A percentile compares a stretch with the other conserved stretches of the same genome.
These are phyloP conservation scores for Blera fallax DNA, from an alignment of 2,888 invertebrate species.

Conservation along the genomic window DNA sequence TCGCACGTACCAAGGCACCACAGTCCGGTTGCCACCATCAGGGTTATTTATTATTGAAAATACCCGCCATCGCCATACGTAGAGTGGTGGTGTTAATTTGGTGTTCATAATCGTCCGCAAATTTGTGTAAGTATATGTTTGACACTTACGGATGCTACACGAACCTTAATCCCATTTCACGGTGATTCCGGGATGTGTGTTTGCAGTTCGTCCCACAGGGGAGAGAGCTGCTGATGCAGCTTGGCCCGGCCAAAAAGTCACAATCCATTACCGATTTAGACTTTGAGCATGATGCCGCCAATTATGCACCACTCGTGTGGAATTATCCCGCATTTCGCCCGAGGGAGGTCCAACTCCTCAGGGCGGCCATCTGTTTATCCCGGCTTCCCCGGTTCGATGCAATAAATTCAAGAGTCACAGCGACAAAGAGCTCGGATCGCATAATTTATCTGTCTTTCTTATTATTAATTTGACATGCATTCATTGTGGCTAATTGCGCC, in stretches of 20 bases:
- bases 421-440: conserved; percentile 64
- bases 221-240: neutral
- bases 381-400: conserved; percentile 19
- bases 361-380: conserved; percentile 62
- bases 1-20: conserved; percentile 21
- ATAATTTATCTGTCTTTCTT: conserved; percentile 74
- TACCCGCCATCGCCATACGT: conserved; percentile 77
- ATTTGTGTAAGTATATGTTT: conserved; percentile 73
- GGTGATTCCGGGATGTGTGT: conserved; percentile 77
- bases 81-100: conserved; percentile 80
- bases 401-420: conserved; percentile 68
- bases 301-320: conserved; percentile 62
- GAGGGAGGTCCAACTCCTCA: conserved; percentile 77
- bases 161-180: conserved; percentile 81
- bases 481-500: conserved; percentile 82
- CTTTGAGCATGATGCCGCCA: conserved; percentile 73
- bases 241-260: conserved; percentile 48
- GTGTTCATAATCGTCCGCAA: conserved; percentile 75
- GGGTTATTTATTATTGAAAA: conserved; percentile 77
- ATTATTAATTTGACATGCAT: conserved; percentile 81
- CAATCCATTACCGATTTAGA: conserved; percentile 70
- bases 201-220: neutral
- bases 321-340: conserved; percentile 75
- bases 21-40: conserved; percentile 24
- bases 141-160: conserved; percentile 76